A percentile compares a stretch with the other conserved stretches of the same genome.
Evolutionary conservation across 2,113 vertebrate genomes (phyloP).

Genomic region (Cairina moschata): DNA sequence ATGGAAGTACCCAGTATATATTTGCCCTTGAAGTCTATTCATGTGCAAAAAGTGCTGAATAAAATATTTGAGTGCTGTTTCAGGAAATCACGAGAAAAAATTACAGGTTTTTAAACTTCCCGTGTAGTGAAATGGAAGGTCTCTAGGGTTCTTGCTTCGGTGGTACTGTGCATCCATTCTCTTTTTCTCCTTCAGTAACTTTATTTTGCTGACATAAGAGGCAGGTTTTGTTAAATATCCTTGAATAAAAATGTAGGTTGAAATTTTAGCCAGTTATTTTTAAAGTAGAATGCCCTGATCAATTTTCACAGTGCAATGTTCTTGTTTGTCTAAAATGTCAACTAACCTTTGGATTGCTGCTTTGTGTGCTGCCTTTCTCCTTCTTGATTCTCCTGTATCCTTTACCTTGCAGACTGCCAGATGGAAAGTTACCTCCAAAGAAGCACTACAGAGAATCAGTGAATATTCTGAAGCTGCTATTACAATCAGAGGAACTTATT

Average conservation of each 20-base stretch:
- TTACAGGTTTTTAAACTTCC: not conserved
- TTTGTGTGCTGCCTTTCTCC: not conserved
- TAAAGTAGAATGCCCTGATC: not conserved
- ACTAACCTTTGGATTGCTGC: not conserved
- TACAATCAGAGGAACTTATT: constrained; percentile 98
- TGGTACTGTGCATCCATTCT: not conserved
- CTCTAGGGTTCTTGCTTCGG: not conserved
- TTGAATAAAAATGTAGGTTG: not conserved
- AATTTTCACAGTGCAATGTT: not conserved
- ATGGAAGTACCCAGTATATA: not conserved
- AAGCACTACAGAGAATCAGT: constrained; percentile 96
- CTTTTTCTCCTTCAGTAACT: not conserved
- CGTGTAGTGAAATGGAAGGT: not conserved
- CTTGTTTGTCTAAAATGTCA: not conserved
- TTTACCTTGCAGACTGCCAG: constrained; percentile 88
- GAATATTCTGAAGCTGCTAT: constrained; percentile 99
- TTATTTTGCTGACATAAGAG: not conserved
- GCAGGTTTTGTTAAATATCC: not conserved
- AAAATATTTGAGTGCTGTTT: not conserved
- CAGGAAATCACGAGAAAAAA: not conserved
- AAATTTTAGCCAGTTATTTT: not conserved
- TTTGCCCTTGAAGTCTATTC: not conserved
- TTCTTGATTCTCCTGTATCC: not conserved
- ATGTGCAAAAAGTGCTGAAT: not conserved
- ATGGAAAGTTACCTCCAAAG: constrained; percentile 99